Percentiles rank a stretch among this genome's conserved stretches.
Conservation (phyloP, 2,113 vertebrate genomes). For the Acinonyx jubatus region DNA sequence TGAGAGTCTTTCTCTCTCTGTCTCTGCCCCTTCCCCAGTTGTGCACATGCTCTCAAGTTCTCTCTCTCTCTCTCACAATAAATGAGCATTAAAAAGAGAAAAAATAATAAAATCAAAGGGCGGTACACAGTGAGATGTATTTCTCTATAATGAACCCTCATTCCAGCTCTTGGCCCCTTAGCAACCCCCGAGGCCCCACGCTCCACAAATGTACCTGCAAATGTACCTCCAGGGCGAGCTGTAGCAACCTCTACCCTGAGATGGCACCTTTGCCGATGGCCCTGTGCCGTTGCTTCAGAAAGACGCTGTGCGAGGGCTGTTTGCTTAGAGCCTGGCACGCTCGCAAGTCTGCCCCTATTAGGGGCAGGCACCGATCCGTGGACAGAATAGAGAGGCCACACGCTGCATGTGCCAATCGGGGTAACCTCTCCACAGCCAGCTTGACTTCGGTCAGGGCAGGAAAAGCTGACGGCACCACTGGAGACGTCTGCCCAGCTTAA, state of each 20-base stretch:
- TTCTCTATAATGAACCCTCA: background rate
- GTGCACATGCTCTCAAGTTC: no score
- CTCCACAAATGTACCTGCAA: background rate
- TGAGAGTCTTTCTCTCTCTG: no score
- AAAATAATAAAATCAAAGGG: no score
- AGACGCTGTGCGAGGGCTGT: background rate
- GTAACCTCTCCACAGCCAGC: background rate
- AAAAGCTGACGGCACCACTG: background rate
- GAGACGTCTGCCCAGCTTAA: background rate
- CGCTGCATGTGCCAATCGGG: background rate
- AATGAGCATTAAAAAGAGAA: no score
- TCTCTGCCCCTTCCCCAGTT: no score
- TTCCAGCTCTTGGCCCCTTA: background rate
- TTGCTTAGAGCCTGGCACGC: background rate
- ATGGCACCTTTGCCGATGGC: background rate
- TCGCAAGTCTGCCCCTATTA: background rate
- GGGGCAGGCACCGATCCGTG: background rate
- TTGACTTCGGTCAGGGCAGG: background rate
- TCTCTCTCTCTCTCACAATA: no score
- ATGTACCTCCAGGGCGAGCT: background rate
- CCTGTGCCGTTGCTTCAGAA: background rate
- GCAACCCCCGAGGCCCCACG: background rate
- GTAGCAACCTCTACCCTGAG: background rate
- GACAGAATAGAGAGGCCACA: background rate
- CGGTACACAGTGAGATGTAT: background rate